These are phyloP conservation scores for Ganaspis sp. DNA, from an alignment of 1,140 invertebrate species.

Conservation along the genomic window DNA sequence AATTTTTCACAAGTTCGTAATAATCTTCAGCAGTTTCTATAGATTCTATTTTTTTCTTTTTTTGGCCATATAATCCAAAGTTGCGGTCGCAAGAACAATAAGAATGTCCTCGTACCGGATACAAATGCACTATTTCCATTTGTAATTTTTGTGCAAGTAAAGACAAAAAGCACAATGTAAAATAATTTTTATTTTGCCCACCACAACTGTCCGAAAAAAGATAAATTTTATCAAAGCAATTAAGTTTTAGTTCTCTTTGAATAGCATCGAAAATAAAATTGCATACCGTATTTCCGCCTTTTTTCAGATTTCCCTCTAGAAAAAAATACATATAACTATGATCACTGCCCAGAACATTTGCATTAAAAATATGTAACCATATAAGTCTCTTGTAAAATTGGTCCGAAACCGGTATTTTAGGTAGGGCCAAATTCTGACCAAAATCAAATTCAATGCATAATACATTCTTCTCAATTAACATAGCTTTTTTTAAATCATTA, in stretches of 20 bases:
- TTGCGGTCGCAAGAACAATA: conserved; percentile 37
- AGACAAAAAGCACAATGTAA: conserved; percentile 25
- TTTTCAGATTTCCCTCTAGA: conserved; percentile 38
- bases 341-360: conserved; percentile 21
- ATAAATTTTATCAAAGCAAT: conserved; percentile 29
- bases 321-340: conserved; percentile 44
- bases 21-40: conserved; percentile 48
- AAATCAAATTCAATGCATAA: too few species aligned
- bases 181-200: conserved; percentile 36
- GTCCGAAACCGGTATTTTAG: not conserved
- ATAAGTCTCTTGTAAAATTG: conserved; percentile 40
- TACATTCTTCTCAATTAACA: too few species aligned
- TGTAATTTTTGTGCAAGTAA: conserved; percentile 27
- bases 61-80: conserved; percentile 43
- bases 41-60: conserved; percentile 45
- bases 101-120: conserved; percentile 29
- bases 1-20: conserved; percentile 36
- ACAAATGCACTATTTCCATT: conserved; percentile 36
- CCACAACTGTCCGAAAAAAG: conserved; percentile 39
- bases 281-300: conserved; percentile 36
- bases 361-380: conserved; percentile 42
- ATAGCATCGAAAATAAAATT: conserved; percentile 34
- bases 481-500: too few species aligned
- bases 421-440: too few species aligned
- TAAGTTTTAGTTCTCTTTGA: conserved; percentile 34